These are phyloP conservation scores for Threskiornis aethiopicus DNA, from an alignment of 2,797 vertebrate genomes.

Conservation along the genomic window DNA sequence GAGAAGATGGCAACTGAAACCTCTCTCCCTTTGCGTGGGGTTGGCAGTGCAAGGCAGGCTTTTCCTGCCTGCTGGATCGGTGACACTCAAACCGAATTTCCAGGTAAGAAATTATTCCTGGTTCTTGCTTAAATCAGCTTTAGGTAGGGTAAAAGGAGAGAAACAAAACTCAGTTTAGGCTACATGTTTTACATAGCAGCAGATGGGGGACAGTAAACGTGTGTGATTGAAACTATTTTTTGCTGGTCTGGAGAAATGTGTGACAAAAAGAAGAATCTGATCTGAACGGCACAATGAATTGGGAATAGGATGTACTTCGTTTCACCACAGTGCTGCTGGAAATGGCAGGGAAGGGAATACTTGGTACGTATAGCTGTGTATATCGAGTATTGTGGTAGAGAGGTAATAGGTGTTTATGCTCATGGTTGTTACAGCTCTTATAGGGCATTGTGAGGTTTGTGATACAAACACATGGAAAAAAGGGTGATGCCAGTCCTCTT, in stretches of 20 bases:
- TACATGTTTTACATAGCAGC: not conserved
- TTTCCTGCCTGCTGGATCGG: not conserved
- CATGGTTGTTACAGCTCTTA: not conserved
- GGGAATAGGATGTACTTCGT: not conserved
- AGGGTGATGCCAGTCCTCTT: accelerated
- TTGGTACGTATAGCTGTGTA: not conserved
- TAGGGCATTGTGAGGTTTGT: not conserved
- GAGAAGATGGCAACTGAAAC: not conserved
- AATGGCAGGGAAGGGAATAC: not conserved
- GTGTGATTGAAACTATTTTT: not conserved
- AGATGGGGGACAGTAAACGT: not conserved
- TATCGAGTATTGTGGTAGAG: not conserved
- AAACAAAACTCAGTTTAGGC: not conserved
- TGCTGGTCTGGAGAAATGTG: not conserved
- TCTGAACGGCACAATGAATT: not conserved
- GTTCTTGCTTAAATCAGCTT: not conserved
- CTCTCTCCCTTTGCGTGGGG: not conserved
- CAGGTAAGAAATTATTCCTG: not conserved
- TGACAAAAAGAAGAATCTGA: not conserved
- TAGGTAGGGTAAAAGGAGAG: not conserved
- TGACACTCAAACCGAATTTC: not conserved
- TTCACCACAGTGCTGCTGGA: not conserved
- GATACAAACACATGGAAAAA: not conserved
- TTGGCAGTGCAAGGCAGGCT: not conserved
- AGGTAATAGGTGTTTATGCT: not conserved